Percentiles rank a stretch among this genome's conserved stretches.
Evolutionary conservation across 2,888 invertebrate genomes (phyloP).

Genomic region (Perizoma flavofasciatum): DNA sequence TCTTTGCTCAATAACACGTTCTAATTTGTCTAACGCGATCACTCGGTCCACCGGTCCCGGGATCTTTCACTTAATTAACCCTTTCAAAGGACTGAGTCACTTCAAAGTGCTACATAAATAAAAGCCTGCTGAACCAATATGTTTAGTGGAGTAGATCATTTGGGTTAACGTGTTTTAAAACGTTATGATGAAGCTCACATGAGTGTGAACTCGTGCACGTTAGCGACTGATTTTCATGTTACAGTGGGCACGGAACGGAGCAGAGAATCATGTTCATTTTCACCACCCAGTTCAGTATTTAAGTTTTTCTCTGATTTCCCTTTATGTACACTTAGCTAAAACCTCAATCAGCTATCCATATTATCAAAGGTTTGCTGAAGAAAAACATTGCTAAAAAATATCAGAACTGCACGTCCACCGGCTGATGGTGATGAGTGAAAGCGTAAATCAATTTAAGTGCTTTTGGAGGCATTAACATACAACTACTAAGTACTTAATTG

Average conservation of each 20-base stretch:
- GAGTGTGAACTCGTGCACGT: conserved; percentile 11
- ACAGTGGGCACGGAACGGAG: conserved; percentile 12
- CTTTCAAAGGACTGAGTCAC: conserved; percentile 69
- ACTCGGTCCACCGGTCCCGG: conserved; percentile 65
- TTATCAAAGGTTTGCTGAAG: no score
- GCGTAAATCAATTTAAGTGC: conserved; percentile 43
- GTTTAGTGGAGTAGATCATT: conserved; percentile 61
- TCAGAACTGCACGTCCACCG: no score
- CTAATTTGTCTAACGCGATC: conserved; percentile 78
- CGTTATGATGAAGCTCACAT: conserved; percentile 29
- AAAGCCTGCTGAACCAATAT: conserved; percentile 59
- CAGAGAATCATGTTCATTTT: background rate
- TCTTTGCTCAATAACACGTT: conserved; percentile 77
- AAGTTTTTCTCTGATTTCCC: no score
- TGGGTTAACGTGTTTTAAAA: conserved; percentile 58
- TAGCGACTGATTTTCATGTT: conserved; percentile 15
- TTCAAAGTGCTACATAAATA: conserved; percentile 77
- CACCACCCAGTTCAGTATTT: no score
- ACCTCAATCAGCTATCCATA: no score
- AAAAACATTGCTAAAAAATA: no score
- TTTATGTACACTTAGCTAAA: no score
- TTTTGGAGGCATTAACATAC: conserved; percentile 50
- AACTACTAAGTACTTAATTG: conserved; percentile 57
- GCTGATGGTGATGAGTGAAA: no score
- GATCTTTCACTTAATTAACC: conserved; percentile 81